phyloP scores from a whole-genome alignment of 1,140 invertebrate species.

The Gerris buenoi region DNA sequence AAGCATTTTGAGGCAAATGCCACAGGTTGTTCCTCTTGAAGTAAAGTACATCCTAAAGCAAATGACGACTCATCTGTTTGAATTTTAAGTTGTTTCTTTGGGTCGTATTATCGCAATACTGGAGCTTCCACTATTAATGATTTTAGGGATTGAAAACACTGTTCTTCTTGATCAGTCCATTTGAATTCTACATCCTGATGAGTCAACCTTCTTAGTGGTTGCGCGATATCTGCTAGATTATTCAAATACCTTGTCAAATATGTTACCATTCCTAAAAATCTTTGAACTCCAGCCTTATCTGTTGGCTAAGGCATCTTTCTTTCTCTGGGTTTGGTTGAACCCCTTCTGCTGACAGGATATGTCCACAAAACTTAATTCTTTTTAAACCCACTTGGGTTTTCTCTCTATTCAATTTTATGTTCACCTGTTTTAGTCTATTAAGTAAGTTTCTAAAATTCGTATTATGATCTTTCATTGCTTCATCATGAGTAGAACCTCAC shows the following conservation, averaged over 20 bases:
- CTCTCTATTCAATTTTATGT: not conserved
- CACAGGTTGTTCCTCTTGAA: not conserved
- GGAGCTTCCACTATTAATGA: not conserved
- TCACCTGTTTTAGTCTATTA: not conserved
- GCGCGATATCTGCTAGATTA: not conserved
- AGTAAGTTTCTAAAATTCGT: not conserved
- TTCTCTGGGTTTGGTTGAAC: not conserved
- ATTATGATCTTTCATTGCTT: not conserved
- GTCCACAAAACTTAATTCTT: not conserved
- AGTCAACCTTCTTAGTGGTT: not conserved
- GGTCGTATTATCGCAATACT: not conserved
- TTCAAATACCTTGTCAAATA: not conserved
- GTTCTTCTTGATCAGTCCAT: not conserved
- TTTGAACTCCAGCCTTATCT: not conserved
- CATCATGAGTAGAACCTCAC: not conserved
- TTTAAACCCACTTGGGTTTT: not conserved
- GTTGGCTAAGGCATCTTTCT: not conserved
- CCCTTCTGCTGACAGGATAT: not conserved
- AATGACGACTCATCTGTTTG: not conserved
- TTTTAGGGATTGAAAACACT: not conserved
- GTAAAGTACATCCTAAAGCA: not conserved
- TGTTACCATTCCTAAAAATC: not conserved
- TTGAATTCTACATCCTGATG: not conserved
- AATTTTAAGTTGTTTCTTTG: not conserved
- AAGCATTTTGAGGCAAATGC: not conserved